Evolutionary conservation across 1,140 invertebrate genomes (phyloP), one percentile per base, ranked within the genome.

Genomic region (Metopolophium dirhodum): DNA sequence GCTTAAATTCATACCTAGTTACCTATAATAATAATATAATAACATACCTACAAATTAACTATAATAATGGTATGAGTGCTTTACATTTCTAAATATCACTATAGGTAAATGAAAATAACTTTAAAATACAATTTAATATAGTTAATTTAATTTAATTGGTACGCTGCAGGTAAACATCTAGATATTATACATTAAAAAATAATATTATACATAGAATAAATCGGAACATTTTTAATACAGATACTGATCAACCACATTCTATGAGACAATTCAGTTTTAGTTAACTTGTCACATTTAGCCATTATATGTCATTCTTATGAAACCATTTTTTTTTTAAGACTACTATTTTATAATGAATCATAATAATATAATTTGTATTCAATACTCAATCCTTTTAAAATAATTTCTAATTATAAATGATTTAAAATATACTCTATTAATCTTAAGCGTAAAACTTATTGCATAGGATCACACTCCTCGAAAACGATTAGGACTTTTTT

Each of bases 401-500:
- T 23, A 35, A 35, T 89, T 89, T 89, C 49, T 89, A 37, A 51
- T 26, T 89, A 54, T 37, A 51, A 51, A 51, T 51, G 1, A 22
- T 88, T 88, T 35, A 22, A 45, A 88, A 35, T n/a, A 11, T 7
- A 26, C n/a, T 49, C 30, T 26, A 54, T 54, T 54, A 89, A 37
- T 35, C 18, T n/a, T 22, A 51, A 51, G 8, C 47, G 86, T 88
- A 88, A 51, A 41, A 47, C 22, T 3, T 30, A 47, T 86, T 20
- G 8, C 14, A 86, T 86, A 45, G 45, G 14, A 37, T 26, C 22
- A 37, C 41, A 89, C 9, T 57, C 51, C 7, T 41, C 1, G 30
- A 89, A 89, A 86, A 89, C 22, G 37, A 89, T 57, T 89, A 54
- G 11, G 9, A 89, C 7, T 68, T 68, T 68, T 77, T 77, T 77